phyloP scores from a whole-genome alignment of 1,140 invertebrate genomes.

The Bombus turneri region DNA sequence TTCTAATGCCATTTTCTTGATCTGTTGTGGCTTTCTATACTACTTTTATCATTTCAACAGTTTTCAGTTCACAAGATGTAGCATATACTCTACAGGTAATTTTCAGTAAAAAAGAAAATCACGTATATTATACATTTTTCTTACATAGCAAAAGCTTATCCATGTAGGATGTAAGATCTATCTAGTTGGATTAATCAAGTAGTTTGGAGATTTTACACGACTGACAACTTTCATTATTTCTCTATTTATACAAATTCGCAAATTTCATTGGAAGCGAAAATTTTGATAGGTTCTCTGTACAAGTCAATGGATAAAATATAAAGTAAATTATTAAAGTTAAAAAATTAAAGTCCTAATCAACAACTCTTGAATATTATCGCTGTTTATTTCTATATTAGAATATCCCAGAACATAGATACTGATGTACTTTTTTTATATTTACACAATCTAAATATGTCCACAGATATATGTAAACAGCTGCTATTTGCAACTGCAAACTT shows the following conservation, averaged over 20 bases:
- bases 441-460: background rate
- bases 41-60: background rate
- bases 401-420: background rate
- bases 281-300: too few species aligned
- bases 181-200: too few species aligned
- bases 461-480: background rate
- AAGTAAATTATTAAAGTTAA: too few species aligned
- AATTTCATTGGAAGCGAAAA: background rate
- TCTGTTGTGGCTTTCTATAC: background rate
- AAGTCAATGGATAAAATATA: too few species aligned
- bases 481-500: too few species aligned
- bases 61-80: background rate
- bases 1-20: background rate
- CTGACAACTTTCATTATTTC: background rate
- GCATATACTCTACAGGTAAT: background rate
- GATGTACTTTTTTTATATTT: background rate
- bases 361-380: background rate
- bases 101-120: background rate
- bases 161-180: too few species aligned
- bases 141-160: background rate
- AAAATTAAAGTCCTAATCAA: background rate
- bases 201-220: background rate
- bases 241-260: background rate
- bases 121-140: background rate
- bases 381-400: background rate